phyloP scores from a whole-genome alignment of 2,888 invertebrate species.

The Tinea semifulvella region DNA sequence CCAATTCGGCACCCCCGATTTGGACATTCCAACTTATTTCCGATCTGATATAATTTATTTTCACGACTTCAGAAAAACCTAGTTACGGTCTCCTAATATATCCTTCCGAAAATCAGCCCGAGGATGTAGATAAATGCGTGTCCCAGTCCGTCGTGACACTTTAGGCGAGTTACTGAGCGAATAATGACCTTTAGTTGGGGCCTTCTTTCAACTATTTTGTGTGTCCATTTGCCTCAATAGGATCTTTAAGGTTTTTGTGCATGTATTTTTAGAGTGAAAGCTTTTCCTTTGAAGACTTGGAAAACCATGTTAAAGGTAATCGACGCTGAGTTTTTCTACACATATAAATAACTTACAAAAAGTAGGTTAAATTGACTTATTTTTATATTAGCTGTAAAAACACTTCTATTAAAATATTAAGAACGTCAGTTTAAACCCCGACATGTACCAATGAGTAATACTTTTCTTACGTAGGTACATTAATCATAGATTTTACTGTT shows the following conservation, averaged over 20 bases:
- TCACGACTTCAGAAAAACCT: constrained; percentile 48
- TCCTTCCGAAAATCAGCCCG: constrained; percentile 53
- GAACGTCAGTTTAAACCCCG: too few species aligned
- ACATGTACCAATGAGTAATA: too few species aligned
- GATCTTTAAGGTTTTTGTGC: constrained; percentile 50
- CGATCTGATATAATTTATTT: constrained; percentile 31
- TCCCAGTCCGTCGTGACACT: constrained; percentile 53
- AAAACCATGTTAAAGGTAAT: too few species aligned
- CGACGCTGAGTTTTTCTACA: too few species aligned
- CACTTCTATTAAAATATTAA: too few species aligned
- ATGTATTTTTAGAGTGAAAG: constrained; percentile 48
- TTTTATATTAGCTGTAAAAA: too few species aligned
- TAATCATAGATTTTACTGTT: too few species aligned
- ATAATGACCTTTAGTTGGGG: constrained; percentile 52
- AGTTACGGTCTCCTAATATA: constrained; percentile 39
- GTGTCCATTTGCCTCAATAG: constrained; percentile 63
- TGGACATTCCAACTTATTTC: too few species aligned
- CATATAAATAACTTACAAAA: too few species aligned
- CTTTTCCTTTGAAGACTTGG: constrained; percentile 36
- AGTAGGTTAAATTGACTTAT: too few species aligned
- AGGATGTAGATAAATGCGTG: constrained; percentile 60
- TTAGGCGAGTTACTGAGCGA: constrained; percentile 50
- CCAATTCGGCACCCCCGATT: too few species aligned
- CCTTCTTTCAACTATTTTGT: constrained; percentile 56
- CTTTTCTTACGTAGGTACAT: too few species aligned